Evolutionary conservation across 2,113 vertebrate species (phyloP), one percentile per base, ranked within the genome.

Genomic region (Antigone vipio): DNA sequence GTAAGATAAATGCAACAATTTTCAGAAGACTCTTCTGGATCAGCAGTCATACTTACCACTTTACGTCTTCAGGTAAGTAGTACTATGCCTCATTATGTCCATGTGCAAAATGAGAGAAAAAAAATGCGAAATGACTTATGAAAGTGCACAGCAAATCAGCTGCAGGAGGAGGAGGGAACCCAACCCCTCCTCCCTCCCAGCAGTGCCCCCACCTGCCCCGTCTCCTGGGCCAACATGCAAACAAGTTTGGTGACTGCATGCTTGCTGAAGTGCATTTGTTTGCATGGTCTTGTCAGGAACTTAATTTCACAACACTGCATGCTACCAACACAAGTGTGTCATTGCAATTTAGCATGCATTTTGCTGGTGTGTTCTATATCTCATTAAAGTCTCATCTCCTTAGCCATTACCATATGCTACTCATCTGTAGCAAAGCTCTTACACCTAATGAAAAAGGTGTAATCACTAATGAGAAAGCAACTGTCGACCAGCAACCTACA

Each of bases 281-380:
- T 92, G 64, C 52, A 69, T 87, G 91, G 76, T 94, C 92, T 96
- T 94, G 81, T 95, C 62, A 81, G 81, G 71, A 95, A 89, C 95
- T 96, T 84, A 91, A 95, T 97, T 97, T 94, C 77, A 83, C 64
- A 88, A 44, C 35, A 69, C 67, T 34, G n/a, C 58, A 12, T 68
- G 26, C 93, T 79, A 93, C 81, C 66, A 94, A 34, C 67, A 90
- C 62, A 91, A 95, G 64, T 32, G 5, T 84, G 92, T 93, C 88
- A 95, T 91, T 96, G 96, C 86, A 96, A 96, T 97, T 97, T 94
- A 93, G 64, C 68, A 83, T 80, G 82, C 82, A 38, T 97, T 98
- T 95, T 92, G 55, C 85, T 96, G 86, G 91, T 95, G 67, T 95
- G 67, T 71, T 93, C 94, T 96, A 32, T 92, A 75, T 95, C 94